phyloP scores from a whole-genome alignment of 2,888 invertebrate genomes.

The Lacanobia oleracea region DNA sequence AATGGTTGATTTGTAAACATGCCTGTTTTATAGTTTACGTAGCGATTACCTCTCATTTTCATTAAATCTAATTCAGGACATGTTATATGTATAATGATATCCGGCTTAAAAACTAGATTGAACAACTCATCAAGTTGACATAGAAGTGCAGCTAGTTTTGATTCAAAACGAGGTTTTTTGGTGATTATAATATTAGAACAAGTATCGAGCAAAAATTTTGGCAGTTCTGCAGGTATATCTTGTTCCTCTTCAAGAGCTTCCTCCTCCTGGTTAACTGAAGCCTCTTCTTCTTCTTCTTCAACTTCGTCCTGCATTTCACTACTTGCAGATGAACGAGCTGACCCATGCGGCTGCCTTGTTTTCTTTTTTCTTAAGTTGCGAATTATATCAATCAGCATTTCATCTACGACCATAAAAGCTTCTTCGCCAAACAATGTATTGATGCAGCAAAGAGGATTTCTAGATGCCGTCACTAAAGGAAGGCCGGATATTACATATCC shows the following conservation, averaged over 20 bases:
- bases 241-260: conserved; percentile 74
- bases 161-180: conserved; percentile 69
- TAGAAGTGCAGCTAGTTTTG: conserved; percentile 75
- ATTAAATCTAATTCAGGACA: conserved; percentile 90
- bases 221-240: conserved; percentile 76
- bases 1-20: conserved; percentile 70
- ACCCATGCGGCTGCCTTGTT: conserved; percentile 59
- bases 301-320: conserved; percentile 64
- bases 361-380: conserved; percentile 79
- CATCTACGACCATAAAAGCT: conserved; percentile 71
- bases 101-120: conserved; percentile 79
- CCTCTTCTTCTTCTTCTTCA: conserved; percentile 67
- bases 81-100: conserved; percentile 90
- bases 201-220: conserved; percentile 79
- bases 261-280: conserved; percentile 70
- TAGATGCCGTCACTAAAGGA: conserved; percentile 90
- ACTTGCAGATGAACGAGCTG: conserved; percentile 68
- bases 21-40: conserved; percentile 76
- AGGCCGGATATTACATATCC: conserved; percentile 93
- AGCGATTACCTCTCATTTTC: conserved; percentile 79
- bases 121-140: conserved; percentile 80
- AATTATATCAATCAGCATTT: conserved; percentile 76
- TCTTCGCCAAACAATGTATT: conserved; percentile 79
- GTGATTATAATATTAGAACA: conserved; percentile 74
- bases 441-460: conserved; percentile 68